These are phyloP conservation scores for Cheilosia scutellata DNA, from an alignment of 2,888 invertebrate genomes.

Conservation along the genomic window DNA sequence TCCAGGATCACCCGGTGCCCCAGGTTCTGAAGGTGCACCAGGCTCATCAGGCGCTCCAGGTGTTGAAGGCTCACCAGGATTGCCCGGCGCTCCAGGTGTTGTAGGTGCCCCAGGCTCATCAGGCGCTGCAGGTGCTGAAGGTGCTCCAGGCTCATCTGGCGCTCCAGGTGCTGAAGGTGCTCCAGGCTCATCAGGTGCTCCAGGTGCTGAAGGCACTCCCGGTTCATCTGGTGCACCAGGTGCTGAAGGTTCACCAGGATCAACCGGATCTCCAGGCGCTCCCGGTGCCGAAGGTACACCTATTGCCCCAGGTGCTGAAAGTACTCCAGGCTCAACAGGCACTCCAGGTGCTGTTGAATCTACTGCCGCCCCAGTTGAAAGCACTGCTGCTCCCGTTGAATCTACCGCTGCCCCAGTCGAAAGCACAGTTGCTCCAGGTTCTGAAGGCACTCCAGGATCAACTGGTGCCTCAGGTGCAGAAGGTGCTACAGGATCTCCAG, in stretches of 20 bases:
- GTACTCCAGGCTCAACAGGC: constrained; percentile 5
- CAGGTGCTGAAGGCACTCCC: background rate
- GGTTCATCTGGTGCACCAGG: no score
- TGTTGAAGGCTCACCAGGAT: no score
- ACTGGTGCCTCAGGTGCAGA: background rate
- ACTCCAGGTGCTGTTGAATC: no score
- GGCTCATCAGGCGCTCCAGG: no score
- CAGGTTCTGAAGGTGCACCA: no score
- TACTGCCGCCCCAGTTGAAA: no score
- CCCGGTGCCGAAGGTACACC: no score
- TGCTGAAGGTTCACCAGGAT: background rate
- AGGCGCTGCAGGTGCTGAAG: background rate
- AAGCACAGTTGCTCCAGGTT: background rate
- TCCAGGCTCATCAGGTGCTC: background rate
- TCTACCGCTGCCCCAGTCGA: no score
- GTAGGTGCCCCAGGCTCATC: no score
- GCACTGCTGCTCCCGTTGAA: no score
- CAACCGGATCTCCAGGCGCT: background rate
- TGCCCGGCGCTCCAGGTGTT: no score
- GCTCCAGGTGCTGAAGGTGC: background rate
- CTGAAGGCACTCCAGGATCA: background rate
- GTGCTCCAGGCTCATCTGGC: background rate
- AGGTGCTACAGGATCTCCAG: background rate
- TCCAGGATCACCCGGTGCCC: constrained; percentile 12
- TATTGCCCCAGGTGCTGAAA: constrained; percentile 1